Base-by-base conservation (phyloP, 2,797 vertebrate species). In the Nannoperca australis region DNA sequence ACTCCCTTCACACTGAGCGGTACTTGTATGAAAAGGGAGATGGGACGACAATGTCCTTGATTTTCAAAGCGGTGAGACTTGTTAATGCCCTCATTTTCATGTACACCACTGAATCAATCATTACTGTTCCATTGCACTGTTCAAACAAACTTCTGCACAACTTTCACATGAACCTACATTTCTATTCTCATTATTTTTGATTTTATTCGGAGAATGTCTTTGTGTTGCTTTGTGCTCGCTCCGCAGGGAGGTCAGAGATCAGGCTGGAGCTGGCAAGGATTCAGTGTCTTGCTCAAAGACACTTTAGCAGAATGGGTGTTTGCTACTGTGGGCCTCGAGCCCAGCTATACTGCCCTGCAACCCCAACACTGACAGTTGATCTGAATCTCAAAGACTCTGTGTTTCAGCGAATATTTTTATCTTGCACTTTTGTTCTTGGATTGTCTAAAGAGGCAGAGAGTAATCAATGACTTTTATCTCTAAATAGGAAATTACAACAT, bases 241-340 rank as follows among this genome's bases (percentile, higher is more conserved):
- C 68, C 73, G 69, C 73, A 50, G 74, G 64, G 70, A 61, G 88
- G 91, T 88, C 90, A 90, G 66, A 84, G 85, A 73, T 89, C 87
- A 85, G 73, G 40, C 59, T 70, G 83, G 53, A 87, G 78, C 85
- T 83, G 85, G 85, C 86, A 85, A 71, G 64, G n/a, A 88, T 85
- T 88, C 84, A 87, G 77, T 84, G 85, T 89, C 78, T 87, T 87
- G 84, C 87, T 85, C 80, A 91, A 86, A 91, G 88, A 88, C 87
- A 88, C 87, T 89, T 79, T 40, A 82, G 78, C 64, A 85, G 73
- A 73, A 67, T 61, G 65, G 69, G 61, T 70, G 54, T 58, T 73
- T 38, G 66, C 78, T 70, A 7, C 65, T 54, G 56, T 67, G 79
- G 81, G 84, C 79, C 73, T 76, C 15, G 49, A 88, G 85, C 84